Base-by-base conservation (phyloP, 2,113 vertebrate species). In the Alosa alosa region DNA sequence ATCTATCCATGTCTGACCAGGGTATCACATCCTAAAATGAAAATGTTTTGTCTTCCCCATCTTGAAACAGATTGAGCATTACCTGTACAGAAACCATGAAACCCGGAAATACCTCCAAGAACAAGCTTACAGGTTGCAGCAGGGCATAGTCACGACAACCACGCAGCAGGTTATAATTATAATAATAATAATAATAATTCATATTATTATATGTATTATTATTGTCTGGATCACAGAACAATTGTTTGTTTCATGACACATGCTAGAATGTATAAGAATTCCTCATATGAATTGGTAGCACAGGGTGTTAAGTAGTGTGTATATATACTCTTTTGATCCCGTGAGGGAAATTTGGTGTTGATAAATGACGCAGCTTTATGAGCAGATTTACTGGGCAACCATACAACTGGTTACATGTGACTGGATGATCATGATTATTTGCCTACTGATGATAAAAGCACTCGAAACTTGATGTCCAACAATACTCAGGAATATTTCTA, bases 81-180 rank as follows among this genome's bases (percentile, higher is more conserved):
- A 98, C 89, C 95, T 99, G 87, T 98, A 97, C 88, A 96, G 98
- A 89, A 99, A 99, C 88, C 98, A 99, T 0, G 97, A 99, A 92
- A 99, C 97, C 0, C 96, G 97, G 39, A 99, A 98, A 88, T 99
- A 99, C 91, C 94, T 97, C 0, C 98, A 99, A 86, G 98, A 99
- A 87, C 98, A 99, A 90, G 98, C 98, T 0, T 99, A 99, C 89
- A 94, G 98, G 0, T 95, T 99, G 8, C 98, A 99, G 93, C 98
- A 99, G 91, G 97, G 98, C 86, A 99, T 99, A 0, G 97, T 99
- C 50, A 98, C 97, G 20, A 98, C 97, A 86, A 99, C 98, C 82
- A 99, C 98, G 4, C 98, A 99, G 90, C 97, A 99, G 96, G 98
- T 98, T 49, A 91, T 91, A 13, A 5, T 44, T 3, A 44, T 44